Percentiles rank a stretch among this genome's conserved stretches.
Conservation (phyloP, 2,888 invertebrate species). For the Apamea crenata region DNA sequence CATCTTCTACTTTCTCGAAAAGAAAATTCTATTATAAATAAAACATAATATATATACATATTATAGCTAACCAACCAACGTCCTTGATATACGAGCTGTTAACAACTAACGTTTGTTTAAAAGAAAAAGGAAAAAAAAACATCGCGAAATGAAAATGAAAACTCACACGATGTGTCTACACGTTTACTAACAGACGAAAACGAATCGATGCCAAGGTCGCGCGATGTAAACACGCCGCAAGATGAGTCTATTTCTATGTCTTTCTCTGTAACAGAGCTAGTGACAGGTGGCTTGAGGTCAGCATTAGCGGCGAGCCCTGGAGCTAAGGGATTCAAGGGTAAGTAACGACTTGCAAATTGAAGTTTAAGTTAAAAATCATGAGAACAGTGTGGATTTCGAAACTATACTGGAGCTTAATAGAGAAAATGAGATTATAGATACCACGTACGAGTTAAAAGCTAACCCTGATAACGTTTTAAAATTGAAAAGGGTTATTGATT, state of each 20-base stretch:
- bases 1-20: neutral
- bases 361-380: neutral
- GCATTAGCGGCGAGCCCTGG: slow-evolving; percentile 6
- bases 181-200: slow-evolving; percentile 71
- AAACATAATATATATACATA: too few relatives aligned
- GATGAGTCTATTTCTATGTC: slow-evolving; percentile 67
- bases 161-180: slow-evolving; percentile 60
- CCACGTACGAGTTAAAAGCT: neutral
- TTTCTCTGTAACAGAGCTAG: slow-evolving; percentile 44
- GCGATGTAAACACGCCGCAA: slow-evolving; percentile 62
- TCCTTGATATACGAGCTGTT: slow-evolving; percentile 38
- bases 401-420: neutral
- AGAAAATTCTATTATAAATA: neutral
- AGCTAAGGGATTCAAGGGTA: slow-evolving; percentile 9
- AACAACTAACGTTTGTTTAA: slow-evolving; percentile 22
- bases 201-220: slow-evolving; percentile 79
- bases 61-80: slow-evolving; percentile 4
- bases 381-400: neutral
- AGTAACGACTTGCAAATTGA: neutral
- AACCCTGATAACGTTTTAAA: too few relatives aligned
- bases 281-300: slow-evolving; percentile 52
- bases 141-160: slow-evolving; percentile 50
- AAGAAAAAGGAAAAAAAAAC: slow-evolving; percentile 39
- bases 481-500: neutral
- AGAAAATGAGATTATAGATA: neutral